Evolutionary conservation across 92 coral and sea anemone genomes (phyloP).

Genomic region (Bergia puertoricense): DNA sequence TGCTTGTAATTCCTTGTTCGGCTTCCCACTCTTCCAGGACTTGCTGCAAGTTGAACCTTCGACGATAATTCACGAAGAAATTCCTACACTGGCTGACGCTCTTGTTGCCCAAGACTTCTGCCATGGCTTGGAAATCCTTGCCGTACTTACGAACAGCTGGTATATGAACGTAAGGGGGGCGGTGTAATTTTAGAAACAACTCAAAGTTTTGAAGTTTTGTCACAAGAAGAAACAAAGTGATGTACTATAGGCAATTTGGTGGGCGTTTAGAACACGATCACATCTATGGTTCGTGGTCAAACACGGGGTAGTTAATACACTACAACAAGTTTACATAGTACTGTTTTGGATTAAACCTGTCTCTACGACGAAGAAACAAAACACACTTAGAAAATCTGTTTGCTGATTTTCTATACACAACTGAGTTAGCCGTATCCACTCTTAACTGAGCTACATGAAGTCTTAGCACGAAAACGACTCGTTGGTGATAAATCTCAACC

Average conservation of each 20-base stretch:
- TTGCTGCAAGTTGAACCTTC: slow-evolving; percentile 91
- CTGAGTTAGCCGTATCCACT: background rate
- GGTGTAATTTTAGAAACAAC: slow-evolving; percentile 23
- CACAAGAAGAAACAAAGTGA: slow-evolving; percentile 6
- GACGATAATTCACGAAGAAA: slow-evolving; percentile 95
- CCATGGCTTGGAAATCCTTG: slow-evolving; percentile 99
- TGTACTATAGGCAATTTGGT: background rate
- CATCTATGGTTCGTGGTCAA: slow-evolving; percentile 27
- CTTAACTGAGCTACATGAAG: background rate
- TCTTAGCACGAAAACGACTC: background rate
- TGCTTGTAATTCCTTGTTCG: slow-evolving; percentile 97
- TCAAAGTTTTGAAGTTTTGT: background rate
- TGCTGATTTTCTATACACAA: background rate
- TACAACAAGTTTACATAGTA: background rate
- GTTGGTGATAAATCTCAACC: background rate
- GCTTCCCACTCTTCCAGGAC: slow-evolving; percentile 95
- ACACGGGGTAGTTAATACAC: background rate
- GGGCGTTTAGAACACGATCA: slow-evolving; percentile 37
- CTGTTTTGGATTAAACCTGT: background rate
- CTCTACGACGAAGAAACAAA: background rate
- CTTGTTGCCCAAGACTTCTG: slow-evolving; percentile 96
- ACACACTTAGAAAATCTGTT: too few species aligned
- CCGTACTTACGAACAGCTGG: slow-evolving; percentile 98
- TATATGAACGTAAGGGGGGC: slow-evolving; percentile 29
- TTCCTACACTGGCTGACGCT: slow-evolving; percentile 97